Base-by-base conservation (phyloP, 2,113 vertebrate species). In the Pterophyllum scalare region DNA sequence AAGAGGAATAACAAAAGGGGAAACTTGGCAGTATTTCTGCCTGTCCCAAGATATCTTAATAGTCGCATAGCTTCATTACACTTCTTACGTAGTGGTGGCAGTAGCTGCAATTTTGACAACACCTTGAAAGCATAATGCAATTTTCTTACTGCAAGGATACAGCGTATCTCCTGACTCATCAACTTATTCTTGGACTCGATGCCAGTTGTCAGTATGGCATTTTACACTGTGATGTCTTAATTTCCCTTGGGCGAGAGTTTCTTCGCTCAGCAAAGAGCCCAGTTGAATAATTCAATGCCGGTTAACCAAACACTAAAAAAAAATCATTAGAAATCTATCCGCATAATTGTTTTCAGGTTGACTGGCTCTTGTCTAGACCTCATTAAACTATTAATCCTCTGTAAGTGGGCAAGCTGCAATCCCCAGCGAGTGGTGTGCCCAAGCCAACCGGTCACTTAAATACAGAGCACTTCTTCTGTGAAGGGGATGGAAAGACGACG, bases 351-450 rank as follows among this genome's bases (percentile, higher is more conserved):
- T 94, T 94, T 93, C 85, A 89, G 92, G 90, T 91, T 89, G 91
- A 94, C 89, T 90, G 84, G 88, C 88, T 91, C 89, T 93, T 87
- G 91, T 91, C 93, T 88, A 88, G 86, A 92, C 89, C 91, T 94
- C 93, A 94, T 94, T 95, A 94, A 90, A 91, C 92, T 92, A 92
- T 94, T 93, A 94, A 92, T 93, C 92, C 92, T 80, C 84, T 87
- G 83, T 90, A 91, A 94, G 87, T 90, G 89, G 89, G 88, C 77
- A 78, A 86, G 89, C 80, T 78, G 79, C 87, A 90, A 62, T 89
- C 87, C 90, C 85, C 81, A 79, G 88, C 6, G 77, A 90, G 81
- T 31, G 46, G 75, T 76, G 77, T 78, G 88, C 80, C 80, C 77
- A 80, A 91, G 87, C 84, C 89, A 90, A 88, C 79, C 24, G 80